phyloP scores from a whole-genome alignment of 1,140 invertebrate species.

The Euschistus heros region DNA sequence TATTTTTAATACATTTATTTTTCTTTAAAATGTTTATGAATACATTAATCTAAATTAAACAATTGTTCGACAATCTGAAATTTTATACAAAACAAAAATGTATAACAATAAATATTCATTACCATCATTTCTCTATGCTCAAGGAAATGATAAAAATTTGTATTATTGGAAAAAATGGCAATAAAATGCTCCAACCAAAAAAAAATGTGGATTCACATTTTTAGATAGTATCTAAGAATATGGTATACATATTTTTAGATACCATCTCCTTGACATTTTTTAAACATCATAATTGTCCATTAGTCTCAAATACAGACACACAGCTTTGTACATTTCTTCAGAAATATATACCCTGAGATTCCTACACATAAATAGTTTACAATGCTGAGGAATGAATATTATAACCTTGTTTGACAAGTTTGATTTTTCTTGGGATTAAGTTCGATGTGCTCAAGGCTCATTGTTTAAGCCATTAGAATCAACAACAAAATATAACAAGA shows the following conservation, averaged over 20 bases:
- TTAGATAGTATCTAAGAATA: not conserved
- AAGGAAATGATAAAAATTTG: not conserved
- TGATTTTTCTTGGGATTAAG: constrained; percentile 7
- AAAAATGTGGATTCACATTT: not conserved
- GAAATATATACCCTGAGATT: constrained; percentile 9
- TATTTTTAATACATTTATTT: not conserved
- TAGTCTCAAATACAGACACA: not conserved
- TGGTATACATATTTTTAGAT: not conserved
- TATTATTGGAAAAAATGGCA: not conserved
- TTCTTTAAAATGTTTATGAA: not conserved
- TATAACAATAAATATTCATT: not conserved
- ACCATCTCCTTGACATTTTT: not conserved
- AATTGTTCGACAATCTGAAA: not conserved
- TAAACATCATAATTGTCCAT: not conserved
- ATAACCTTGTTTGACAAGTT: not conserved
- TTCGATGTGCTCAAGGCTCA: not conserved
- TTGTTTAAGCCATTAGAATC: constrained; percentile 4
- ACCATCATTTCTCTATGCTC: not conserved
- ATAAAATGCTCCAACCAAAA: not conserved
- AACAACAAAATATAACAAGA: constrained; percentile 11
- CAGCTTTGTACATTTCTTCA: constrained; percentile 5
- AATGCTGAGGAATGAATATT: not conserved
- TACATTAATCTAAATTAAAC: not conserved
- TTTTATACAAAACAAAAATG: not conserved
- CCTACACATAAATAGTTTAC: not conserved